Conservation (phyloP, 1,140 invertebrate genomes). For the Acromyrmex echinatior region DNA sequence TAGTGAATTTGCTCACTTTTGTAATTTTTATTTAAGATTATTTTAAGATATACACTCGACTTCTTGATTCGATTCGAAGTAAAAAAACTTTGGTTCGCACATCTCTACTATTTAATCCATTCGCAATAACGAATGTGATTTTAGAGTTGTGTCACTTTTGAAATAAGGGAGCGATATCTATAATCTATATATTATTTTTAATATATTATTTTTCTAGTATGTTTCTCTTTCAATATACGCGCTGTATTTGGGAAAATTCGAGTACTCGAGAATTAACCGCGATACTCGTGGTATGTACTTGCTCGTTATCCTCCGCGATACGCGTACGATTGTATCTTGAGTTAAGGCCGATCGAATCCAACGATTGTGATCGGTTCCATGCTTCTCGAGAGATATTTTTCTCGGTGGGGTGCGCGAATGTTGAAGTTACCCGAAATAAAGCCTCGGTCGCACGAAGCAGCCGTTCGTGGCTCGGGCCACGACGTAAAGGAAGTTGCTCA, state of each 20-base stretch:
- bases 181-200: neutral
- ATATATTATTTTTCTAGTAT: neutral
- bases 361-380: constrained; percentile 24
- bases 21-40: no score
- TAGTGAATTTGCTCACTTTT: no score
- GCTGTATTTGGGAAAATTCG: neutral
- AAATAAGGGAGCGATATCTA: no score
- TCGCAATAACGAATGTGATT: no score
- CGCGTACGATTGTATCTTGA: constrained; percentile 11
- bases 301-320: neutral
- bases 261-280: neutral
- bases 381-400: constrained; percentile 35
- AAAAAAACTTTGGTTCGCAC: no score
- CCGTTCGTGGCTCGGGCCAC: constrained; percentile 53
- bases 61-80: no score
- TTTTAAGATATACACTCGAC: no score
- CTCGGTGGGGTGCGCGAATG: constrained; percentile 16
- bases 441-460: constrained; percentile 53
- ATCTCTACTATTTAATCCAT: no score
- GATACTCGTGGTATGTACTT: neutral
- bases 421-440: constrained; percentile 67
- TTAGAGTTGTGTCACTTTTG: no score
- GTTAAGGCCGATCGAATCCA: constrained; percentile 1
- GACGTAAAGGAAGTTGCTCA: constrained; percentile 64
- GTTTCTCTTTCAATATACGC: neutral